Conservation (phyloP, 1,140 invertebrate species). For the Heliconius hermathena region DNA sequence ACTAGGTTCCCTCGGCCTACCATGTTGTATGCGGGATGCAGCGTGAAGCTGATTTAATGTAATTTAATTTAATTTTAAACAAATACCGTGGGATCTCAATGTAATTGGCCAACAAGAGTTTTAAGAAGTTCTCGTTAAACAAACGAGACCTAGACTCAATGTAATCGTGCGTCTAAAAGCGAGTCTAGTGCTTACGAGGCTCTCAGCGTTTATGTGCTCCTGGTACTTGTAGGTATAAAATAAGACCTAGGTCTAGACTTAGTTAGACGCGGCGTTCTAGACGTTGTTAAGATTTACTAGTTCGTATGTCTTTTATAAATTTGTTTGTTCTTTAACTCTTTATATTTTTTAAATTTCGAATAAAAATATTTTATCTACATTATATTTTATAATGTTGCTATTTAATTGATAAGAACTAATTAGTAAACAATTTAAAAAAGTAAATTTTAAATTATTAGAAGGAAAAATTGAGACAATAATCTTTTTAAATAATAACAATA, state of each 20-base stretch:
- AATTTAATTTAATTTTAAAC: conserved; percentile 20
- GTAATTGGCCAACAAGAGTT: conserved; percentile 44
- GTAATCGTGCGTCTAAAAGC: conserved; percentile 33
- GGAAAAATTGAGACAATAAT: no score
- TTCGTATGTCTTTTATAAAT: background rate
- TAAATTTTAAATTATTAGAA: background rate
- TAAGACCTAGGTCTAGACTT: conserved; percentile 53
- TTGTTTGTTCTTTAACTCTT: background rate
- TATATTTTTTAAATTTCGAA: conserved; percentile 9
- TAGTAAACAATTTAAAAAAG: background rate
- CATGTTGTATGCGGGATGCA: no score
- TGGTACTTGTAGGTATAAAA: conserved; percentile 55
- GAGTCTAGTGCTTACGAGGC: conserved; percentile 50
- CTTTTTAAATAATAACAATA: no score
- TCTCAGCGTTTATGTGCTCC: conserved; percentile 48
- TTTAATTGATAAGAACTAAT: background rate
- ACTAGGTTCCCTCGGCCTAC: no score
- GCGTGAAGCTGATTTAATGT: no score
- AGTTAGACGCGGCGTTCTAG: conserved; percentile 36
- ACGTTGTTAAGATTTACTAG: conserved; percentile 8
- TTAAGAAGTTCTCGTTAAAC: conserved; percentile 44
- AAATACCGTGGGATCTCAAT: conserved; percentile 47
- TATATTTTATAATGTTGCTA: background rate
- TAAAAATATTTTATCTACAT: conserved; percentile 6
- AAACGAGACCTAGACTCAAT: conserved; percentile 42